Evolutionary conservation across 2,797 vertebrate genomes (phyloP).

Genomic region (Hoplostethus atlanticus): DNA sequence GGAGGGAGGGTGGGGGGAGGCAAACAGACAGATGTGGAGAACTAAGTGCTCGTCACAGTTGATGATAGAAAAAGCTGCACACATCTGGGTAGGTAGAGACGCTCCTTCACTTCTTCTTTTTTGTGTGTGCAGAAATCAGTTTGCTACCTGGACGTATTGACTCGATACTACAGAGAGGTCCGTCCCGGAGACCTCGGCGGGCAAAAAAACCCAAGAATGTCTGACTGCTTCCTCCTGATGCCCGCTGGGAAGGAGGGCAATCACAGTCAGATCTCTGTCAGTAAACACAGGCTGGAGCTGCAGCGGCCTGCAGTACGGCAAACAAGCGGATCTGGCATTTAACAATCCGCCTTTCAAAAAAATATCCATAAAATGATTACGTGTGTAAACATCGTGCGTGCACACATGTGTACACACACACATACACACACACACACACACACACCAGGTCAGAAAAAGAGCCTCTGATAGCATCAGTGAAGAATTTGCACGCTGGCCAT

Average conservation of each 20-base stretch:
- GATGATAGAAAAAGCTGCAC: conserved; percentile 45
- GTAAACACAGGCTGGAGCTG: conserved; percentile 40
- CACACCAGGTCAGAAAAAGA: conserved; percentile 63
- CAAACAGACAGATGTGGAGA: conserved; percentile 60
- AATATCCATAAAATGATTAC: conserved; percentile 78
- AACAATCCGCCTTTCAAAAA: conserved; percentile 72
- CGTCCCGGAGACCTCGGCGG: conserved; percentile 44
- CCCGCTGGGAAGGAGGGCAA: conserved; percentile 57
- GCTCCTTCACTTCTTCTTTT: background rate
- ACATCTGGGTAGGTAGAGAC: conserved; percentile 68
- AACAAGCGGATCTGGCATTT: conserved; percentile 67
- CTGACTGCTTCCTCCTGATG: conserved; percentile 59
- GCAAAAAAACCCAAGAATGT: conserved; percentile 38
- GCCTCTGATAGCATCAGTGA: conserved; percentile 91
- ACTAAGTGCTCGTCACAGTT: conserved; percentile 63
- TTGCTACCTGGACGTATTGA: conserved; percentile 69
- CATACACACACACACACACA: conserved; percentile 15
- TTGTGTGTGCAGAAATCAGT: conserved; percentile 21
- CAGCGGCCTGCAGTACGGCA: conserved; percentile 47
- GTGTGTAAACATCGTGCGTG: conserved; percentile 75
- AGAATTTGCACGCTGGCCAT: conserved; percentile 89
- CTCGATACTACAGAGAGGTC: conserved; percentile 41
- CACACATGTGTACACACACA: conserved; percentile 13
- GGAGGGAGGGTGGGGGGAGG: background rate
- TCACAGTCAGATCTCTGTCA: conserved; percentile 55